Evolutionary conservation across 2,797 vertebrate genomes (phyloP).

Genomic region (Cercopithecus diana): DNA sequence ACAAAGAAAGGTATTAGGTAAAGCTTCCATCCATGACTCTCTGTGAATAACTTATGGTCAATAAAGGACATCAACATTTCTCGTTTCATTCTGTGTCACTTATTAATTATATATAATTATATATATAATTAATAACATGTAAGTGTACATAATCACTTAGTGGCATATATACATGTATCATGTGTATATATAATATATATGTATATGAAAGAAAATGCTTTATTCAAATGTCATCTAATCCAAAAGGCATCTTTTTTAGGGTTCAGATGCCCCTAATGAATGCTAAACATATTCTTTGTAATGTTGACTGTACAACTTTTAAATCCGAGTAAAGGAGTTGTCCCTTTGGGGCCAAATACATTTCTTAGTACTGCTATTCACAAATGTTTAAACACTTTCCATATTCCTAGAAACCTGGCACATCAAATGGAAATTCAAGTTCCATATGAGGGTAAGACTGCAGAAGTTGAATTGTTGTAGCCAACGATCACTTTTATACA

Average conservation of each 20-base stretch:
- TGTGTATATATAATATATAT: neutral
- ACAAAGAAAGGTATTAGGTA: neutral
- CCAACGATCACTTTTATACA: neutral
- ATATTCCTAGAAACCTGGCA: constrained; percentile 1
- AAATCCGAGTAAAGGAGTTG: neutral
- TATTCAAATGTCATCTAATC: constrained; percentile 3
- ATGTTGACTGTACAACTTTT: neutral
- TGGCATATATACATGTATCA: neutral
- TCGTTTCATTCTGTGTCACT: neutral
- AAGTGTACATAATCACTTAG: neutral
- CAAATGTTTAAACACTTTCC: constrained; percentile 37
- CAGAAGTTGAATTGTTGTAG: neutral
- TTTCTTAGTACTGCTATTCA: constrained; percentile 34
- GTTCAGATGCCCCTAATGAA: neutral
- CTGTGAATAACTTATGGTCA: neutral
- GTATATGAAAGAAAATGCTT: neutral
- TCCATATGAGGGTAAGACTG: neutral
- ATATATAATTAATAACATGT: neutral
- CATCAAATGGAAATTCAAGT: neutral
- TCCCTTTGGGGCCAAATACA: neutral
- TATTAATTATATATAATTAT: neutral
- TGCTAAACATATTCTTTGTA: constrained; percentile 2
- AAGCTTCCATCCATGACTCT: neutral
- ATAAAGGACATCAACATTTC: neutral
- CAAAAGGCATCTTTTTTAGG: neutral